Evolutionary conservation across 2,888 invertebrate genomes (phyloP), one percentile per base, ranked within the genome.

Genomic region (Plagodis pulveraria): DNA sequence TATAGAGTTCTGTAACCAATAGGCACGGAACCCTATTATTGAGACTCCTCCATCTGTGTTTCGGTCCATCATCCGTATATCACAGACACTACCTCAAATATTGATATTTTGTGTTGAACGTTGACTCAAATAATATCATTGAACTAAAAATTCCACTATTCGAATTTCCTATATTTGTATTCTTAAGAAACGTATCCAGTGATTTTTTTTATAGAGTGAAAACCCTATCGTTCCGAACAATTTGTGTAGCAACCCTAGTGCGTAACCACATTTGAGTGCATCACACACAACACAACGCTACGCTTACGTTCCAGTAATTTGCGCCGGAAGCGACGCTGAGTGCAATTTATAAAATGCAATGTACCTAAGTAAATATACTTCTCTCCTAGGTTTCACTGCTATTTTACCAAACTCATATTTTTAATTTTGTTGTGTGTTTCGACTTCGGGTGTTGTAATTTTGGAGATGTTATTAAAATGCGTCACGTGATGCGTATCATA

Each of bases 261-360:
- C 51, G 52, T 53, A 48, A 38, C 7, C 45, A 40, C 38, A 49
- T 36, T 41, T 38, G 35, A 55, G 48, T 59, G 56, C 59, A 65
- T 58, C 46, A 47, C 64, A 48, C 57, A 54, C 59, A 65, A 57
- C 46, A 47, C 64, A 48, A 42, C 12, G 46, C 62, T 57, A 57
- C 55, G 51, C 66, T 46, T 52, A 49, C 49, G 56, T 66, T 64
- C 58, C 64, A 58, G 59, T 66, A 54, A 66, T 67, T 63, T 60
- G 60, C 44, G 55, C 44, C 43, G 55, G 56, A 50, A 67, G 53
- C 52, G 54, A 54, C 53, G 58, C 7, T 22, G 56, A 60, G 56
- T 59, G 55, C 62, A 58, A 58, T 60, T 58, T 58, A 51, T 54
- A 44, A 42, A 59, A 51, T 59, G 55, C 42, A 51, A 22, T 22